Evolutionary conservation across 2,797 vertebrate species (phyloP).

Genomic region (Ctenopoma multispine): DNA sequence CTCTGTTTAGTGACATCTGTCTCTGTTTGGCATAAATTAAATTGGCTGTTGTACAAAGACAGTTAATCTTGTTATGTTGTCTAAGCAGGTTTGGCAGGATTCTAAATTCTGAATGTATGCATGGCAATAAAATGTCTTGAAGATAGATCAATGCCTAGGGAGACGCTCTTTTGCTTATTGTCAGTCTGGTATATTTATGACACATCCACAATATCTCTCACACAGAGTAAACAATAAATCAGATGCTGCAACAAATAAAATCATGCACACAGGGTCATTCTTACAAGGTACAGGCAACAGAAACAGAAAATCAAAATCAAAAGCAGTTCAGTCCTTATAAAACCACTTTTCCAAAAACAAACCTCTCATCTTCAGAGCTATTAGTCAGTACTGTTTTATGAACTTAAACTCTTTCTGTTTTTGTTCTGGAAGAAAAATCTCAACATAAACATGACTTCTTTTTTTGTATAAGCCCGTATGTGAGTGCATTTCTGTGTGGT

Average conservation of each 20-base stretch:
- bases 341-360: neutral
- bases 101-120: neutral
- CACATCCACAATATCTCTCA: neutral
- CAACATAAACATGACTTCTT: no score
- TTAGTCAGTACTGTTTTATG: neutral
- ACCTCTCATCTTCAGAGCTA: neutral
- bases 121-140: neutral
- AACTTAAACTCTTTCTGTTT: neutral
- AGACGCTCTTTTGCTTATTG: slow-evolving; percentile 2
- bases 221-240: neutral
- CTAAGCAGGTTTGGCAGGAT: no score
- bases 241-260: neutral
- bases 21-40: slow-evolving; percentile 27
- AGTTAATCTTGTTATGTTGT: slow-evolving; percentile 30
- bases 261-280: neutral
- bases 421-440: accelerated
- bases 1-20: neutral
- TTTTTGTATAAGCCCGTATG: neutral
- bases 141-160: neutral
- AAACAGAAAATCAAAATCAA: slow-evolving; percentile 1
- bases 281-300: neutral
- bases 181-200: neutral
- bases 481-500: neutral
- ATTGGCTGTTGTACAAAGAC: neutral
- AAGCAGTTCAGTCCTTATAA: neutral